phyloP scores from a whole-genome alignment of 1,140 invertebrate species.

The Pseudomyrmex pallidus region DNA sequence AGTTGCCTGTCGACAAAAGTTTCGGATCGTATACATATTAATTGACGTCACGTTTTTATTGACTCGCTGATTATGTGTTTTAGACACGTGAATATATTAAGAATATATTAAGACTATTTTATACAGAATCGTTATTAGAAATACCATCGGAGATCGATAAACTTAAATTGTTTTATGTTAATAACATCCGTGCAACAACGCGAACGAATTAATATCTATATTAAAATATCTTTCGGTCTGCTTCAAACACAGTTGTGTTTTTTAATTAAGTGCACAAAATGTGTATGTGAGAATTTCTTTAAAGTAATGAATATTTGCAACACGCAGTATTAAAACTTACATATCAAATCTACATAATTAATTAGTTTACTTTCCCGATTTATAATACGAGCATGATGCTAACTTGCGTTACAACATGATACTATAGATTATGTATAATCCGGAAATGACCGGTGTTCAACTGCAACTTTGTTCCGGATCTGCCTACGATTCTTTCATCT shows the following conservation, averaged over 20 bases:
- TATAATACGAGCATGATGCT: slow-evolving; percentile 23
- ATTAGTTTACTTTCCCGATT: slow-evolving; percentile 25
- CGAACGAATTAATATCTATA: slow-evolving; percentile 3
- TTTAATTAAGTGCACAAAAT: not conserved
- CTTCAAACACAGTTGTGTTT: not conserved
- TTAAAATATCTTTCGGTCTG: not conserved
- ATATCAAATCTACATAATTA: not conserved
- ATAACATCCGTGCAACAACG: slow-evolving; percentile 12
- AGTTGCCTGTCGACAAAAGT: slow-evolving; percentile 42
- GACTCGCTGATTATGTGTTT: slow-evolving; percentile 14
- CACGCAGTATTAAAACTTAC: slow-evolving; percentile 4
- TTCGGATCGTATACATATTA: slow-evolving; percentile 45
- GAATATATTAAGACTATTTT: not conserved
- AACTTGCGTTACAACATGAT: not conserved
- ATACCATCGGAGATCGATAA: slow-evolving; percentile 35
- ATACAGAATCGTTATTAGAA: slow-evolving; percentile 11
- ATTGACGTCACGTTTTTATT: slow-evolving; percentile 38
- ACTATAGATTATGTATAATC: slow-evolving; percentile 65
- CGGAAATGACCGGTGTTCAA: slow-evolving; percentile 73
- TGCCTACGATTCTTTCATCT: slow-evolving; percentile 70
- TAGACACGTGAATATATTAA: slow-evolving; percentile 40
- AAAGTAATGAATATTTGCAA: not conserved
- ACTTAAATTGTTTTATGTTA: slow-evolving; percentile 25
- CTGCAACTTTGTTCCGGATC: slow-evolving; percentile 57
- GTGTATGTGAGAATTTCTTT: not conserved